Evolutionary conservation across 2,888 invertebrate genomes (phyloP).

Genomic region (Noctua fimbriata): DNA sequence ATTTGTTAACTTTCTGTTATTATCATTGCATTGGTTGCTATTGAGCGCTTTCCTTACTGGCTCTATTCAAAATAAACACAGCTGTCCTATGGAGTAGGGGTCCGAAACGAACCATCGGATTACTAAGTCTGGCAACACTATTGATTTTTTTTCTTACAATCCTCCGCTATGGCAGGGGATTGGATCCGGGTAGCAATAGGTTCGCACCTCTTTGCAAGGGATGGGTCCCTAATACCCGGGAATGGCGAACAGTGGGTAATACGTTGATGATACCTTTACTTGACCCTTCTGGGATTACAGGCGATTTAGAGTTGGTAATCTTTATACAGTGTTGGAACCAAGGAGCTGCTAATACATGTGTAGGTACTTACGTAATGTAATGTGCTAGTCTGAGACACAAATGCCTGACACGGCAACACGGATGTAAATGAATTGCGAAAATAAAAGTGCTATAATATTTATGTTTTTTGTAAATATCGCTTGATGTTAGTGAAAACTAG

Average conservation of each 20-base stretch:
- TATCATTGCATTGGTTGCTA: constrained; percentile 21
- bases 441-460: neutral
- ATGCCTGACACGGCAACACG: neutral
- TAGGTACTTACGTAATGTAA: neutral
- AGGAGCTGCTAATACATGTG: constrained; percentile 12
- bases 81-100: constrained; percentile 43
- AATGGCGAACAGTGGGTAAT: constrained; percentile 45
- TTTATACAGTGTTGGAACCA: constrained; percentile 28
- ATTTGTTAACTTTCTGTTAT: constrained; percentile 15
- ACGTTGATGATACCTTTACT: constrained; percentile 52
- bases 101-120: constrained; percentile 31
- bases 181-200: constrained; percentile 49
- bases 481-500: neutral
- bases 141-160: constrained; percentile 50
- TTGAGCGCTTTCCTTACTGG: constrained; percentile 20
- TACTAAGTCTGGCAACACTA: constrained; percentile 24
- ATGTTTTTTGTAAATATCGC: too few relatives aligned
- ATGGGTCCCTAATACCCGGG: constrained; percentile 38
- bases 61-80: constrained; percentile 47
- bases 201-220: constrained; percentile 57
- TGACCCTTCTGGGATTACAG: constrained; percentile 46
- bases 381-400: neutral
- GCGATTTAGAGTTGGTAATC: constrained; percentile 45
- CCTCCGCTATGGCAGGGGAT: constrained; percentile 43
- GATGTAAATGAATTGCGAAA: neutral